These are phyloP conservation scores for Phaethon lepturus DNA, from an alignment of 2,113 vertebrate species.

Conservation along the genomic window DNA sequence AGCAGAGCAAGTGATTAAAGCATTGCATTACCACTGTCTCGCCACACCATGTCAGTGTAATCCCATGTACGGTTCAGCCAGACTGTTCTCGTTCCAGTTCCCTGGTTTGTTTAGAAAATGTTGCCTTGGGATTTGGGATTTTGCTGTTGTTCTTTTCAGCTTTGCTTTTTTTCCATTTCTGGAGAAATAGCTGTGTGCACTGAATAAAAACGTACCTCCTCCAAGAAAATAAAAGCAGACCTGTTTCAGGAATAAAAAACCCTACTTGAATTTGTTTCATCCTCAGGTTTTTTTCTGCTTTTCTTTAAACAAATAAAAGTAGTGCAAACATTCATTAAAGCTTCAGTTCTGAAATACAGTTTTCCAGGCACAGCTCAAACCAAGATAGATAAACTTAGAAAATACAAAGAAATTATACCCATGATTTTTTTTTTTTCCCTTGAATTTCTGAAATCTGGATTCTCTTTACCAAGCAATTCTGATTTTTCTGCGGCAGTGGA, in stretches of 20 bases:
- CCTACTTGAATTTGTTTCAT: background rate
- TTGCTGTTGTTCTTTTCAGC: background rate
- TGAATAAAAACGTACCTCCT: background rate
- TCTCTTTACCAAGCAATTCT: background rate
- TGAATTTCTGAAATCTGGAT: background rate
- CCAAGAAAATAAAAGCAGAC: background rate
- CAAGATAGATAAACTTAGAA: background rate
- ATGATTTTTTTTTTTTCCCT: background rate
- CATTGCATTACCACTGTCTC: constrained; percentile 4
- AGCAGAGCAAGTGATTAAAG: background rate
- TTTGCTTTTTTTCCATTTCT: background rate
- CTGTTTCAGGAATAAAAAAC: background rate
- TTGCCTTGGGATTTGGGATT: background rate
- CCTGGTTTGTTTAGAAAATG: background rate
- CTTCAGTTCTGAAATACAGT: background rate
- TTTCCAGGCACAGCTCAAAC: background rate
- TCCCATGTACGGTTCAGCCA: background rate
- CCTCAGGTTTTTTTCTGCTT: background rate
- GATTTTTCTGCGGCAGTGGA: background rate
- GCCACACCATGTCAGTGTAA: constrained; percentile 63
- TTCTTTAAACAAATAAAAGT: background rate
- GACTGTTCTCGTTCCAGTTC: background rate
- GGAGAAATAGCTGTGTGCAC: background rate
- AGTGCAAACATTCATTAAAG: background rate
- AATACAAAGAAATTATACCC: background rate